Conservation (phyloP, 2,888 invertebrate genomes). For the Argyresthia albistria region DNA sequence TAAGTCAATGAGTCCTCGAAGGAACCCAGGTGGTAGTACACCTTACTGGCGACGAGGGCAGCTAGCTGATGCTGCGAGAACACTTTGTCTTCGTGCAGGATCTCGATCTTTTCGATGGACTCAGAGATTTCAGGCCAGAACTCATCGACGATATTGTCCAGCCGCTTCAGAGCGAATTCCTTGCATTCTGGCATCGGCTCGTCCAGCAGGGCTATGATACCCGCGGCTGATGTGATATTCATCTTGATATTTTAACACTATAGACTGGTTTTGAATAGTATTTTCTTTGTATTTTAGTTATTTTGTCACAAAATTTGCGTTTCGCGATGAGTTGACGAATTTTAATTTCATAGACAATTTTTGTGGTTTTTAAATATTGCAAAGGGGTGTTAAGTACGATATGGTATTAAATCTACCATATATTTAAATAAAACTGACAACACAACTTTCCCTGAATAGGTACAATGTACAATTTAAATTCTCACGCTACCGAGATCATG, state of each 20-base stretch:
- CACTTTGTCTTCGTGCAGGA: conserved; percentile 92
- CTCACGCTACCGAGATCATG: no score
- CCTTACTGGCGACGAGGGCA: conserved; percentile 97
- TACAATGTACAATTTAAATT: no score
- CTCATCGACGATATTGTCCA: conserved; percentile 95
- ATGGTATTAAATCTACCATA: not conserved
- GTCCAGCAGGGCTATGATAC: conserved; percentile 95
- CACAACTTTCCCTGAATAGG: no score
- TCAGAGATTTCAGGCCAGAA: conserved; percentile 99
- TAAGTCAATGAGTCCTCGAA: conserved; percentile 98
- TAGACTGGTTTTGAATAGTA: conserved; percentile 7
- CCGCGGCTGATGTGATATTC: conserved; percentile 78
- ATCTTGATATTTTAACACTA: conserved; percentile 30
- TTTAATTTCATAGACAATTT: conserved; percentile 32
- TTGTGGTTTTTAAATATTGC: not conserved
- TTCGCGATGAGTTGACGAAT: conserved; percentile 61
- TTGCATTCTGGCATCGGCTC: conserved; percentile 95
- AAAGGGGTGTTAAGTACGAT: no score
- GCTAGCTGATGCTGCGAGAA: conserved; percentile 94
- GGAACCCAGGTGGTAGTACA: conserved; percentile 97
- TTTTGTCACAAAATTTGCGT: conserved; percentile 3
- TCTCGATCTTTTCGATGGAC: conserved; percentile 97
- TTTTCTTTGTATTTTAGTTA: conserved; percentile 7
- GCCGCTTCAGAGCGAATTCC: conserved; percentile 92
- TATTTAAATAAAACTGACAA: not conserved